Evolutionary conservation across 1,140 invertebrate species (phyloP).

Genomic region (Brachionus plicatilis): DNA sequence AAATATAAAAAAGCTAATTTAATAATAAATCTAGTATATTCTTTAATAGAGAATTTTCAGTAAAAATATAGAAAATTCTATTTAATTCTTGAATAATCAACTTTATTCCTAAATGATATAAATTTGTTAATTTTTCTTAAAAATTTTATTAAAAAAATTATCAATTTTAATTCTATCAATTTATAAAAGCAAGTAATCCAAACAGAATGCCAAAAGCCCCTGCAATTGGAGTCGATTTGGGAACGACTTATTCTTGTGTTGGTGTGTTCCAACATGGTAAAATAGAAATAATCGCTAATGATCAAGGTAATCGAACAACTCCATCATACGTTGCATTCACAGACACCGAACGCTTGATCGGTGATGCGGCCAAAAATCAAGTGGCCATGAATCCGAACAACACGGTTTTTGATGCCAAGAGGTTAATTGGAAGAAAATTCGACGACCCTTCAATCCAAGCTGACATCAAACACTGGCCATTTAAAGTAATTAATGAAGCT

Average conservation of each 20-base stretch:
- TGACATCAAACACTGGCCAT: constrained; percentile 64
- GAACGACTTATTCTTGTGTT: constrained; percentile 49
- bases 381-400: constrained; percentile 81
- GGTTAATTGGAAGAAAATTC: constrained; percentile 69
- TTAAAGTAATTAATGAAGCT: constrained; percentile 74
- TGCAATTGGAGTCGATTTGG: constrained; percentile 52
- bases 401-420: constrained; percentile 84
- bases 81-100: not conserved
- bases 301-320: constrained; percentile 82
- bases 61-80: not conserved
- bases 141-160: not conserved
- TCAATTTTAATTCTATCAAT: no score
- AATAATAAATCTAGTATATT: not conserved
- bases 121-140: not conserved
- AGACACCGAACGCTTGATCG: constrained; percentile 76
- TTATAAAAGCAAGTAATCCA: not conserved
- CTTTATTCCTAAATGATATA: not conserved
- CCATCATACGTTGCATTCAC: constrained; percentile 85
- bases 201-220: constrained; percentile 43
- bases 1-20: not conserved
- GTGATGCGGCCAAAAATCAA: constrained; percentile 67
- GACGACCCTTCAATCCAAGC: constrained; percentile 67
- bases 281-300: constrained; percentile 84
- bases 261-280: constrained; percentile 66
- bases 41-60: not conserved